Conservation (phyloP, 2,888 invertebrate genomes). For the Xestia sexstrigata region DNA sequence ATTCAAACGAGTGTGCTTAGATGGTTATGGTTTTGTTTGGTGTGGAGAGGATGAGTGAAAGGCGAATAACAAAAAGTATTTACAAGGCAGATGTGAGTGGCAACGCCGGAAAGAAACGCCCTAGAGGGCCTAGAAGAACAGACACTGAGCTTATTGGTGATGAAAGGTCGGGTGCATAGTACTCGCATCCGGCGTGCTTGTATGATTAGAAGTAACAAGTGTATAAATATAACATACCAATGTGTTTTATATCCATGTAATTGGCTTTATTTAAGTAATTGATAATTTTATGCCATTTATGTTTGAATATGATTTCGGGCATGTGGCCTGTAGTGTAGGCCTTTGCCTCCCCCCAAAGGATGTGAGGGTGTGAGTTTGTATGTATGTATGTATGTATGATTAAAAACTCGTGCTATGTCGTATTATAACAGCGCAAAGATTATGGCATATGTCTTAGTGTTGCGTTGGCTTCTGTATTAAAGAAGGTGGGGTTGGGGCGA, state of each 20-base stretch:
- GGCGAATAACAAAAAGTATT: background rate
- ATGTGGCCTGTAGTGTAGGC: background rate
- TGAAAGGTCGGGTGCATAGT: background rate
- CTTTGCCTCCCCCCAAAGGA: background rate
- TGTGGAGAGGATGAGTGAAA: background rate
- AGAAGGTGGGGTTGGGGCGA: conserved; percentile 64
- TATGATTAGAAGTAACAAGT: background rate
- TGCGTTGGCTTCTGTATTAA: conserved; percentile 62
- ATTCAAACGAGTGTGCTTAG: background rate
- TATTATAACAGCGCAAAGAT: conserved; percentile 8
- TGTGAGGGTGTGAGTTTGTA: background rate
- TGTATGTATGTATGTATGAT: background rate
- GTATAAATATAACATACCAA: no score
- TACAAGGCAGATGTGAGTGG: background rate
- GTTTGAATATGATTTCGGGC: background rate
- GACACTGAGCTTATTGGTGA: background rate
- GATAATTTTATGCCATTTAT: background rate
- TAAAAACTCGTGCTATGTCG: conserved; percentile 7
- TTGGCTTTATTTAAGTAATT: background rate
- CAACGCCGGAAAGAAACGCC: background rate
- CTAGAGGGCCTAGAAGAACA: background rate
- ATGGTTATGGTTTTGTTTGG: background rate
- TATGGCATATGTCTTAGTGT: conserved; percentile 39
- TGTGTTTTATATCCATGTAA: background rate
- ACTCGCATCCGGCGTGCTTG: background rate